Evolutionary conservation across 2,113 vertebrate genomes (phyloP).

Genomic region (Furnarius figulus): DNA sequence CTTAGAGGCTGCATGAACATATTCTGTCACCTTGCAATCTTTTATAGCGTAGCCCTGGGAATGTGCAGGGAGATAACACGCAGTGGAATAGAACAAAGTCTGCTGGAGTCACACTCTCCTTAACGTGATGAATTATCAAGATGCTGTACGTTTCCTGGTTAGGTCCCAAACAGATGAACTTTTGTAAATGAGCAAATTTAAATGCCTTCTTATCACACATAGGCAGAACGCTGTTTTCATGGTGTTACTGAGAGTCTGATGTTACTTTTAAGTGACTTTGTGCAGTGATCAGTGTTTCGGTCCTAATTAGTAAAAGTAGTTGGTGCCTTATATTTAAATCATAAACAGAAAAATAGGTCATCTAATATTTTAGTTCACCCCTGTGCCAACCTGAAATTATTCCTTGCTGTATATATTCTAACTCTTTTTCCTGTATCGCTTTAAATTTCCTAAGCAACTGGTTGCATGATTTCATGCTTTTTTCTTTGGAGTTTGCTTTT

Average conservation of each 20-base stretch:
- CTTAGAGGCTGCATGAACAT: conserved; percentile 29
- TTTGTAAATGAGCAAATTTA: conserved; percentile 50
- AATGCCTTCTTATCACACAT: conserved; percentile 43
- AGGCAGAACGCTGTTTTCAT: neutral
- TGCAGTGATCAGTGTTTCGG: neutral
- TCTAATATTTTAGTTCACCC: neutral
- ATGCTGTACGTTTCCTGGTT: neutral
- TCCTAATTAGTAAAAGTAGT: conserved; percentile 17
- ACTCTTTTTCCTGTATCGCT: neutral
- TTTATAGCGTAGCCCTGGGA: conserved; percentile 31
- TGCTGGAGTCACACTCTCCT: conserved; percentile 36
- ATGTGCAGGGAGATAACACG: conserved; percentile 40
- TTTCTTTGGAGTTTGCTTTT: neutral
- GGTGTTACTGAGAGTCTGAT: neutral
- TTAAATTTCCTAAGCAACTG: neutral
- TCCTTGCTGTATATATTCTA: neutral
- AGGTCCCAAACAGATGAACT: conserved; percentile 41
- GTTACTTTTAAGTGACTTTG: conserved; percentile 45
- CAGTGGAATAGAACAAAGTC: conserved; percentile 10
- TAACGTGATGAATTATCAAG: conserved; percentile 42
- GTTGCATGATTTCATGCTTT: neutral
- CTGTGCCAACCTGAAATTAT: neutral
- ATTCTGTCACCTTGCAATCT: conserved; percentile 61
- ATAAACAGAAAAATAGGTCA: conserved; percentile 6
- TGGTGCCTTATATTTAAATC: neutral